phyloP scores from a whole-genome alignment of 1,140 invertebrate genomes.

The Euschistus heros region DNA sequence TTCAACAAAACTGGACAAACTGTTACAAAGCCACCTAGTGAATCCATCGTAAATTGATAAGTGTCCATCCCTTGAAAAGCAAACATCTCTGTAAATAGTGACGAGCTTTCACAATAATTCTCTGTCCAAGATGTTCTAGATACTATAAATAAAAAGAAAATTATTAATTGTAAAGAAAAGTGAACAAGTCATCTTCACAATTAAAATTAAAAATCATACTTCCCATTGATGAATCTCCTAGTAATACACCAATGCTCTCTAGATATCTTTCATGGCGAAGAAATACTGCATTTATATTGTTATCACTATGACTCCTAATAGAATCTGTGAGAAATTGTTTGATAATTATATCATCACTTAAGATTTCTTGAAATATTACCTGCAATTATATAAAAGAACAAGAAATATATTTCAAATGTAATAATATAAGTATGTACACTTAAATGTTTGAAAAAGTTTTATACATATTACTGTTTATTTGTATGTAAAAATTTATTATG shows the following conservation, averaged over 20 bases:
- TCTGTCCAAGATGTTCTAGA: neutral
- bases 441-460: neutral
- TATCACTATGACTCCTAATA: neutral
- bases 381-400: neutral
- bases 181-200: neutral
- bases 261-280: neutral
- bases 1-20: neutral
- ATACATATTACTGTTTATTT: neutral
- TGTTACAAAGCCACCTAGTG: neutral
- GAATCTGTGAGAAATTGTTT: neutral
- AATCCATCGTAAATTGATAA: neutral
- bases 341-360: neutral
- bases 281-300: neutral
- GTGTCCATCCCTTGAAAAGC: neutral
- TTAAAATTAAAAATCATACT: neutral
- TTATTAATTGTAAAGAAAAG: neutral
- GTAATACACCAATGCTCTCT: neutral
- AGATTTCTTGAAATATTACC: neutral
- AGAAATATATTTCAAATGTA: no score
- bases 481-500: no score
- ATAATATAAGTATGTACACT: neutral
- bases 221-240: neutral
- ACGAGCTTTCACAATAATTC: constrained; percentile 1
- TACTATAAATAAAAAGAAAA: neutral
- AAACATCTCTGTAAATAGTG: neutral